Conservation (phyloP, 30 jellyfish, hydroid and myxozoan genomes). For the Aurelia aurita complex sp. Pacific region DNA sequence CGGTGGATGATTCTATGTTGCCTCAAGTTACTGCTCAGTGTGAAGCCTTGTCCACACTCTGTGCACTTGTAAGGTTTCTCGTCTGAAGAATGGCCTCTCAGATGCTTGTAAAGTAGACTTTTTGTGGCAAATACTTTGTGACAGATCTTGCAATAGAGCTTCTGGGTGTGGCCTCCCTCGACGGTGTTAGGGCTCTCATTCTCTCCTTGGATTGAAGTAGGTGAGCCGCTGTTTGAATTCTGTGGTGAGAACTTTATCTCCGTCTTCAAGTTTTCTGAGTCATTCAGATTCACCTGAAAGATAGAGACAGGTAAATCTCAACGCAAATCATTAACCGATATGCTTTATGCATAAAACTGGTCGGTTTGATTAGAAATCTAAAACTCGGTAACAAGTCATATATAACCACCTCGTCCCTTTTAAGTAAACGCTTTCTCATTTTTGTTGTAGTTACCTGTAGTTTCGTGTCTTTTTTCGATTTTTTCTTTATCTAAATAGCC, state of each 20-base stretch:
- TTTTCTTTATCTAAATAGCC: too few relatives aligned
- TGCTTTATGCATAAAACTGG: too few relatives aligned
- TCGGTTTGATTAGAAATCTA: too few relatives aligned
- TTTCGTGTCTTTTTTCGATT: too few relatives aligned
- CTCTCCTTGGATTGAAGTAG: conserved; percentile 70
- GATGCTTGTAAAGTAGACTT: conserved; percentile 91
- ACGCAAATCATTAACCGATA: neutral
- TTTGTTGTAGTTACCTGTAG: too few relatives aligned
- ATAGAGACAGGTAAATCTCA: neutral
- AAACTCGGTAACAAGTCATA: too few relatives aligned
- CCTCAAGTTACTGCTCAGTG: conserved; percentile 95
- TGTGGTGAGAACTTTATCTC: conserved; percentile 73
- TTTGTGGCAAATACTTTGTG: conserved; percentile 91
- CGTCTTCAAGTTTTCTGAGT: conserved; percentile 34
- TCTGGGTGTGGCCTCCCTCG: conserved; percentile 63
- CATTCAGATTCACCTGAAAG: conserved; percentile 56
- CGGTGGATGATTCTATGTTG: conserved; percentile 97
- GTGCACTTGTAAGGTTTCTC: conserved; percentile 98
- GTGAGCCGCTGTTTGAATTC: conserved; percentile 77
- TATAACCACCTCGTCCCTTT: too few relatives aligned
- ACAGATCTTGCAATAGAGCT: conserved; percentile 92
- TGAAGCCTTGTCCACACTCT: conserved; percentile 99
- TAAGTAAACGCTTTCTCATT: too few relatives aligned
- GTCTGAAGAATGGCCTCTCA: conserved; percentile 97
- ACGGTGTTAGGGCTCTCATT: conserved; percentile 74